Conservation (phyloP, 2,797 vertebrate species). For the Carapus acus region DNA sequence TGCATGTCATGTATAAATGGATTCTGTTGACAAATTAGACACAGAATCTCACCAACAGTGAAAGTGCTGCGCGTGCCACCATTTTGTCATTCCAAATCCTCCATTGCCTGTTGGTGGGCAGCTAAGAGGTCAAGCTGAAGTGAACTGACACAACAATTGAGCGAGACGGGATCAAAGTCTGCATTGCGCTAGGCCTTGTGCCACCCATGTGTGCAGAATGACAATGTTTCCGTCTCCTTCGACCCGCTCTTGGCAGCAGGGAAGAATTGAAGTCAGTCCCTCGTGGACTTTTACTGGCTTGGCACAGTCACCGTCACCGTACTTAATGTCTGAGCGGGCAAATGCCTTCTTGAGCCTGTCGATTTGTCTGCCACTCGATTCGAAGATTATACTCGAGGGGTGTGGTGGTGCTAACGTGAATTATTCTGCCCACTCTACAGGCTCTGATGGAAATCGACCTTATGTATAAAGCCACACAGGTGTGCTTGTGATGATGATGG, state of each 20-base stretch:
- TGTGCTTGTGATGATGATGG: too few relatives aligned
- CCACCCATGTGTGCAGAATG: constrained; percentile 55
- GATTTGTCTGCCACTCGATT: constrained; percentile 29
- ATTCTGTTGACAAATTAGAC: too few relatives aligned
- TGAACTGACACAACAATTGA: constrained; percentile 46
- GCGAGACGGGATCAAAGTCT: constrained; percentile 54
- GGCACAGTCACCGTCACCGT: constrained; percentile 13
- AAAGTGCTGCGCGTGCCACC: constrained; percentile 14
- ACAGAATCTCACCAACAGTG: constrained; percentile 8
- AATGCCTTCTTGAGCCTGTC: constrained; percentile 19
- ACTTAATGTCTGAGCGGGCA: constrained; percentile 28
- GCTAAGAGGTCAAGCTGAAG: constrained; percentile 48
- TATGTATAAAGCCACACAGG: too few relatives aligned
- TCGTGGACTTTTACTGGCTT: constrained; percentile 24
- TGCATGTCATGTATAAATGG: too few relatives aligned
- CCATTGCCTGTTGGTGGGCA: neutral
- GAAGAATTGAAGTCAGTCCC: constrained; percentile 29
- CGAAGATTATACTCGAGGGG: constrained; percentile 19
- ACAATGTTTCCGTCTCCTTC: constrained; percentile 36
- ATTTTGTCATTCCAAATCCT: neutral
- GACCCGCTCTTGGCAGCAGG: constrained; percentile 39
- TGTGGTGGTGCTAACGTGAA: constrained; percentile 47
- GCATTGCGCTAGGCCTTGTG: constrained; percentile 53
- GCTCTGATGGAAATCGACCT: constrained; percentile 34
- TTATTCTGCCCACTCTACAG: constrained; percentile 36